Percentiles rank a stretch among this genome's conserved stretches.
phyloP scores from a whole-genome alignment of 2,797 vertebrate species.

The Amblyopsis hoosieri region DNA sequence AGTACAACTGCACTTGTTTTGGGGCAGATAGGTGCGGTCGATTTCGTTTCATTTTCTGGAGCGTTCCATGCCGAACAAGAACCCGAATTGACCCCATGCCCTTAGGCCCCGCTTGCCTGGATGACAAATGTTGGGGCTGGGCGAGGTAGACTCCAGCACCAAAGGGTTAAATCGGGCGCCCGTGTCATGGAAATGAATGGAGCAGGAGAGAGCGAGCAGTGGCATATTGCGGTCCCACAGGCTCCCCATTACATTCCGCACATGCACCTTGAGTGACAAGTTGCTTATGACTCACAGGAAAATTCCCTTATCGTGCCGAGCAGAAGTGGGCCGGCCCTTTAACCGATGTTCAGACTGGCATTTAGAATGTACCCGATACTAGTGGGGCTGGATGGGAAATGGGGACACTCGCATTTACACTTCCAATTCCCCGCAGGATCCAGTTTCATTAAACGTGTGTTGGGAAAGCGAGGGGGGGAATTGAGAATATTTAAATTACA shows the following conservation, averaged over 20 bases:
- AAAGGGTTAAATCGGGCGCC: conserved; percentile 58
- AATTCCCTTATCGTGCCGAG: conserved; percentile 53
- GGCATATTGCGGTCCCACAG: no score
- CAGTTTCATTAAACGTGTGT: conserved; percentile 6
- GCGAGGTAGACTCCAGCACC: conserved; percentile 21
- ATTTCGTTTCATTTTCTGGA: conserved; percentile 51
- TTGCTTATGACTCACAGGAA: conserved; percentile 7
- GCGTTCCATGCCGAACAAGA: conserved; percentile 28
- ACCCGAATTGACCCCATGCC: conserved; percentile 42
- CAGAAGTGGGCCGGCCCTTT: conserved; percentile 58
- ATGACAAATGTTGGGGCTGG: conserved; percentile 48
- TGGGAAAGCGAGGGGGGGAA: background rate
- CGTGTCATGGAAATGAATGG: conserved; percentile 48
- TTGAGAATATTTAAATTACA: no score
- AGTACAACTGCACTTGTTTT: no score
- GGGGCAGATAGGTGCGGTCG: conserved; percentile 15
- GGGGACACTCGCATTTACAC: conserved; percentile 37
- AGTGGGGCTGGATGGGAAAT: background rate
- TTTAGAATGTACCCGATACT: background rate
- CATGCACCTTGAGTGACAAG: conserved; percentile 41
- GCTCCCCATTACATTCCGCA: no score
- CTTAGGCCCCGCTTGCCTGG: conserved; percentile 32
- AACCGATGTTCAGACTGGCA: conserved; percentile 41
- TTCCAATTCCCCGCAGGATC: conserved; percentile 39
- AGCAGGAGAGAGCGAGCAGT: conserved; percentile 15